Evolutionary conservation across 2,113 vertebrate species (phyloP).

Genomic region (Ophiodon elongatus): DNA sequence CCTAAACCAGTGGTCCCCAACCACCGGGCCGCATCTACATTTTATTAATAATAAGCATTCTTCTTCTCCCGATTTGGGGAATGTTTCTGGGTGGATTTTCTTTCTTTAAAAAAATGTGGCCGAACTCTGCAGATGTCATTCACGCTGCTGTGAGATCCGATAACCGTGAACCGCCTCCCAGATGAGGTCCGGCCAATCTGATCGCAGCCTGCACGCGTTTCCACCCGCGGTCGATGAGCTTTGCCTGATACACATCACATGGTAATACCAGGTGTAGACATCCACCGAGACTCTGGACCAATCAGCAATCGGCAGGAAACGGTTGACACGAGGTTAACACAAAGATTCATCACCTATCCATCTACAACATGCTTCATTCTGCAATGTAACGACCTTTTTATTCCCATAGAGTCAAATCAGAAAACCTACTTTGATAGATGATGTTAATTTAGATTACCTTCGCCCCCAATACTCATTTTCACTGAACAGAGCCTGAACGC

Average conservation of each 20-base stretch:
- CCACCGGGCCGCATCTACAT: too few relatives aligned
- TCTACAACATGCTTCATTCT: not conserved
- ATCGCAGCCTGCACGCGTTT: not conserved
- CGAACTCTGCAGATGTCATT: not conserved
- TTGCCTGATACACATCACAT: not conserved
- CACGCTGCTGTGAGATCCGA: not conserved
- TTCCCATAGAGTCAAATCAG: not conserved
- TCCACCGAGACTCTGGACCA: not conserved
- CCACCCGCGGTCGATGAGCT: not conserved
- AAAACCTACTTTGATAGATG: fast-evolving
- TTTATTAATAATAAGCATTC: not conserved
- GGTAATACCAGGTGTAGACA: not conserved
- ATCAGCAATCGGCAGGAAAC: conserved; percentile 1
- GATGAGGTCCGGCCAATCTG: not conserved
- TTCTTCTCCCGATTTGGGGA: not conserved
- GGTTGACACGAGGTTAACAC: too few relatives aligned
- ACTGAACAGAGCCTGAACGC: not conserved
- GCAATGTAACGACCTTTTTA: not conserved
- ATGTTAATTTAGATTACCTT: not conserved
- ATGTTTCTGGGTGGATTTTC: not conserved
- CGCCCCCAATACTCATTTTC: too few relatives aligned
- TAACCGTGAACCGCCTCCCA: not conserved
- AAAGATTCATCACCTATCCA: conserved; percentile 6
- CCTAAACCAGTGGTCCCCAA: too few relatives aligned
- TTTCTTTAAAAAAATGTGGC: too few relatives aligned